Conservation (phyloP, 2,113 vertebrate species). For the Pelmatolapia mariae region DNA sequence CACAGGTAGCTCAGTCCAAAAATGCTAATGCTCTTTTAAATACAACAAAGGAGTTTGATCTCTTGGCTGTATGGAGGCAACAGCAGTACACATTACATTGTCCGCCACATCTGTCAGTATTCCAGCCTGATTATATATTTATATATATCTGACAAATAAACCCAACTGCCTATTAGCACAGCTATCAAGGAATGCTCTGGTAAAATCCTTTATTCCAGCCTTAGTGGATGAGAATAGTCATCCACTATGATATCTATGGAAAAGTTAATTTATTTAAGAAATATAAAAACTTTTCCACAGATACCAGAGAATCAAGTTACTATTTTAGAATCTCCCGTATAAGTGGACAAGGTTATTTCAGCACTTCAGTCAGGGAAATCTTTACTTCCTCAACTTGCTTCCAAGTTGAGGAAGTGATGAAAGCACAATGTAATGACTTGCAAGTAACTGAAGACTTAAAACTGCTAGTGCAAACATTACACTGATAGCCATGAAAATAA, state of each 20-base stretch:
- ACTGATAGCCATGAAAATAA: neutral
- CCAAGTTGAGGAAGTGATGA: fast-evolving
- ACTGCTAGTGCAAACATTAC: neutral
- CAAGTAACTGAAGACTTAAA: neutral
- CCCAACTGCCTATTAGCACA: neutral
- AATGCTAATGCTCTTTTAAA: fast-evolving
- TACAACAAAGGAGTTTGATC: neutral
- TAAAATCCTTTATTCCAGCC: neutral
- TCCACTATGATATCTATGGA: neutral
- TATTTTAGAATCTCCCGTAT: neutral
- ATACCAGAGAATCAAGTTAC: neutral
- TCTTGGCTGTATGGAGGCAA: neutral
- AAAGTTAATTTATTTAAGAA: neutral
- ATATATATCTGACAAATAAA: neutral
- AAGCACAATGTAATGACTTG: neutral
- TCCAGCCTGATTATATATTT: neutral
- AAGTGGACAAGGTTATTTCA: fast-evolving
- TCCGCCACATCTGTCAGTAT: fast-evolving
- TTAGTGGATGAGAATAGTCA: neutral
- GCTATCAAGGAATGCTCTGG: neutral
- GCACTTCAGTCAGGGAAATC: neutral
- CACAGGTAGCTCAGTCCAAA: neutral
- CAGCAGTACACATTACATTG: neutral
- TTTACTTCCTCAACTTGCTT: neutral
- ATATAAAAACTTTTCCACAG: neutral